These are phyloP conservation scores for Thelaira solivaga DNA, from an alignment of 2,888 invertebrate genomes.

Conservation along the genomic window DNA sequence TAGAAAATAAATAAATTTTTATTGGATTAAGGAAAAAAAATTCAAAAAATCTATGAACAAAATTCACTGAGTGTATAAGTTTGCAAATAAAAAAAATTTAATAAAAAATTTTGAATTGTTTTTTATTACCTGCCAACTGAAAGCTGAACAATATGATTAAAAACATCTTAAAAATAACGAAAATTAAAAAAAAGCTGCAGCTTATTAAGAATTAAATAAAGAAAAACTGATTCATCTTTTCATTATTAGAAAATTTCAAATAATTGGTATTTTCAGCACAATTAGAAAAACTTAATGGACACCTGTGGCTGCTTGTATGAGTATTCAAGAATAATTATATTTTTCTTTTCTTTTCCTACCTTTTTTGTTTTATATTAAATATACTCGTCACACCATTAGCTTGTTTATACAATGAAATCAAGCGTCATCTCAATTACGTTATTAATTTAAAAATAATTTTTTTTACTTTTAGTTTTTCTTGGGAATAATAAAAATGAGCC, in stretches of 20 bases:
- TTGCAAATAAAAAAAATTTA: too few species aligned
- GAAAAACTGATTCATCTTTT: conserved; percentile 48
- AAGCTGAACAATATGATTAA: conserved; percentile 21
- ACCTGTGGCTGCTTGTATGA: conserved; percentile 47
- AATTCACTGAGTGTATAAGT: too few species aligned
- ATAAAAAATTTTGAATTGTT: too few species aligned
- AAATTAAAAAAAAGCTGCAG: background rate
- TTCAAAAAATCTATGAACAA: too few species aligned
- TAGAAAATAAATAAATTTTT: too few species aligned
- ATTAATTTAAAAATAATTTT: conserved; percentile 47
- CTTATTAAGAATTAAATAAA: conserved; percentile 31
- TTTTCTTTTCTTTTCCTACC: background rate
- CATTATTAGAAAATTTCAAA: conserved; percentile 45
- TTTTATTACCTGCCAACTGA: conserved; percentile 11
- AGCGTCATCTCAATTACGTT: conserved; percentile 37
- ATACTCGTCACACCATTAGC: background rate
- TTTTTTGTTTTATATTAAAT: background rate
- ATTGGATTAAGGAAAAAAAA: too few species aligned
- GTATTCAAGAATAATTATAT: conserved; percentile 25
- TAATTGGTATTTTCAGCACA: conserved; percentile 36
- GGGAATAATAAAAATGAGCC: conserved; percentile 7
- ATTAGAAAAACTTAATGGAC: conserved; percentile 32
- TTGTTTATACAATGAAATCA: background rate
- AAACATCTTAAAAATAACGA: conserved; percentile 26
- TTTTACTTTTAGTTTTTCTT: background rate